phyloP scores from a whole-genome alignment of 2,888 invertebrate genomes.

The Taphrorychus bicolor region DNA sequence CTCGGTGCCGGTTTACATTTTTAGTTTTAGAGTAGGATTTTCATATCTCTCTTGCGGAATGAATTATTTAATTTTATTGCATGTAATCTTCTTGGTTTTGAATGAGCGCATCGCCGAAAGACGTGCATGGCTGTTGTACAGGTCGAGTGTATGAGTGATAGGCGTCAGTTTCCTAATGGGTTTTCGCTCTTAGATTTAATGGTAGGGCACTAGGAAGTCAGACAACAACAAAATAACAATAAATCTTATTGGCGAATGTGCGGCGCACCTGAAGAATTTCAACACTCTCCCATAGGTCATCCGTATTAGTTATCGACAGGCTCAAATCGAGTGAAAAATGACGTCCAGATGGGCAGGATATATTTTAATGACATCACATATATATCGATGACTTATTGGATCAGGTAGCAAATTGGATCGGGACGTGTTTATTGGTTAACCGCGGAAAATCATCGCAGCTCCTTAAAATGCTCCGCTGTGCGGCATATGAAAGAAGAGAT shows the following conservation, averaged over 20 bases:
- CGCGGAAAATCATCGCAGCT: neutral
- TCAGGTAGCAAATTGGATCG: neutral
- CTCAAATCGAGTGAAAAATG: slow-evolving; percentile 35
- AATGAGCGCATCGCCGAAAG: neutral
- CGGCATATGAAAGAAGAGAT: slow-evolving; percentile 37
- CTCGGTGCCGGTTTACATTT: slow-evolving; percentile 1
- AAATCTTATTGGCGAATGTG: slow-evolving; percentile 9
- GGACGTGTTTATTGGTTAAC: slow-evolving; percentile 5
- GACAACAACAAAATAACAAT: neutral
- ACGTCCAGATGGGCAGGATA: slow-evolving; percentile 30
- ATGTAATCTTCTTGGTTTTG: neutral
- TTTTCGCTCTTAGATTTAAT: too few species aligned
- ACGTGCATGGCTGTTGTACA: neutral
- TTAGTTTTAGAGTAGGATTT: neutral
- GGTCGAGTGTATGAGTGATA: too few species aligned
- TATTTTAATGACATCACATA: neutral
- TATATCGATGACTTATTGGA: slow-evolving; percentile 6
- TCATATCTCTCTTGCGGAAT: slow-evolving; percentile 2
- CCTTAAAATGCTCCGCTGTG: slow-evolving; percentile 5
- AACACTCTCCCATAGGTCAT: slow-evolving; percentile 18
- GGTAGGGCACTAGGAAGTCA: too few species aligned
- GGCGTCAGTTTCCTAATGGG: too few species aligned
- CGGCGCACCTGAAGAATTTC: slow-evolving; percentile 13
- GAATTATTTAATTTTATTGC: slow-evolving; percentile 4
- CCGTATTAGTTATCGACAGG: slow-evolving; percentile 19